Evolutionary conservation across 2,797 vertebrate species (phyloP).

Genomic region (Bufotes viridis): DNA sequence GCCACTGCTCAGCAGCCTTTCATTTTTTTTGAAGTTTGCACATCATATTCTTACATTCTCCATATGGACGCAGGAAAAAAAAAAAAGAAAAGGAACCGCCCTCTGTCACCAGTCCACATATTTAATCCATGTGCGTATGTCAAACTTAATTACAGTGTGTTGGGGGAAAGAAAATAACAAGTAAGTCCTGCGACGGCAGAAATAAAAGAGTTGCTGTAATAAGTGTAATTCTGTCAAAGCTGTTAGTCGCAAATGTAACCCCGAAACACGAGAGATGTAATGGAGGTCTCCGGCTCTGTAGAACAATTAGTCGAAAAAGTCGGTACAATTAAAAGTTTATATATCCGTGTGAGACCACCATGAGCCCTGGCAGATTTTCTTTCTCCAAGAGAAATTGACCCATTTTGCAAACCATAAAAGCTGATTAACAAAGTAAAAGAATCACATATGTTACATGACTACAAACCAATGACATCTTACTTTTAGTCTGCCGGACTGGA

Average conservation of each 20-base stretch:
- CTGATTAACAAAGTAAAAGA: not conserved
- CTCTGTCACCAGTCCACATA: constrained; percentile 93
- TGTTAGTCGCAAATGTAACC: constrained; percentile 70
- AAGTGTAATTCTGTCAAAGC: constrained; percentile 79
- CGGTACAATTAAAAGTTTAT: constrained; percentile 8
- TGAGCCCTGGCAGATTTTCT: not conserved
- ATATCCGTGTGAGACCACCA: not conserved
- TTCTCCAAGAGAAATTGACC: constrained; percentile 4
- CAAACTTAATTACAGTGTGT: constrained; percentile 99
- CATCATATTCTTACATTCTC: constrained; percentile 71
- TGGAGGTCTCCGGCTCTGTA: not conserved
- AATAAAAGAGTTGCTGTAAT: constrained; percentile 75
- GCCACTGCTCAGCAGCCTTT: constrained; percentile 58
- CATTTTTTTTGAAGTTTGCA: constrained; percentile 67
- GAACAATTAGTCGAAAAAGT: not conserved
- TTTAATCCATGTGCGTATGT: constrained; percentile 99
- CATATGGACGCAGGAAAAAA: constrained; percentile 70
- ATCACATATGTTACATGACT: not conserved
- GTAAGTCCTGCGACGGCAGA: constrained; percentile 79
- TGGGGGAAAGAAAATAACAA: constrained; percentile 98
- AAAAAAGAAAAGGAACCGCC: constrained; percentile 83
- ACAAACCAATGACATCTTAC: not conserved
- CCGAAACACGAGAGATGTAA: constrained; percentile 17
- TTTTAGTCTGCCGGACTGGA: not conserved
- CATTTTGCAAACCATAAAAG: not conserved